phyloP scores from a whole-genome alignment of 2,797 vertebrate species.

The Scolopax rusticola region DNA sequence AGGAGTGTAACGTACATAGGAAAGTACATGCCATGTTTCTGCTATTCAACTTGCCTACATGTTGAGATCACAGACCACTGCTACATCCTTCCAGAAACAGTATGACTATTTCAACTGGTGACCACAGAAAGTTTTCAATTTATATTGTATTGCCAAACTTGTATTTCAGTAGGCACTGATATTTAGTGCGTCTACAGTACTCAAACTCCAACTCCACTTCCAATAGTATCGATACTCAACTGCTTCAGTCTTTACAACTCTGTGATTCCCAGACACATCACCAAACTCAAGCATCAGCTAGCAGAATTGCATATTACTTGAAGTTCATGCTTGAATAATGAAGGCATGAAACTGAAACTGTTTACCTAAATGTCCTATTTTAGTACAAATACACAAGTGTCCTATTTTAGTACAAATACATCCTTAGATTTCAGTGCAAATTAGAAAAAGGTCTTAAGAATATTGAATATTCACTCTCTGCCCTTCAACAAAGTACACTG shows the following conservation, averaged over 20 bases:
- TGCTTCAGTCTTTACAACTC: background rate
- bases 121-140: background rate
- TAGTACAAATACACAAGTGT: background rate
- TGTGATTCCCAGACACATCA: background rate
- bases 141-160: background rate
- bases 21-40: background rate
- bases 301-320: background rate
- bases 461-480: background rate
- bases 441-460: background rate
- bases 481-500: conserved; percentile 2
- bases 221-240: background rate
- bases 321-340: background rate
- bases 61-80: background rate
- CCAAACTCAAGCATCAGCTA: background rate
- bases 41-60: background rate
- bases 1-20: background rate
- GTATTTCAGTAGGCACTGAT: background rate
- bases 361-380: background rate
- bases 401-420: background rate
- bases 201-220: background rate
- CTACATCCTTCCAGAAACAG: background rate
- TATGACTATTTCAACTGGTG: background rate
- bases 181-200: background rate
- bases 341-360: background rate
- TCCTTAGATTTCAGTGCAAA: background rate